These are phyloP conservation scores for Colletes collaris DNA, from an alignment of 2,888 invertebrate genomes.

Conservation along the genomic window DNA sequence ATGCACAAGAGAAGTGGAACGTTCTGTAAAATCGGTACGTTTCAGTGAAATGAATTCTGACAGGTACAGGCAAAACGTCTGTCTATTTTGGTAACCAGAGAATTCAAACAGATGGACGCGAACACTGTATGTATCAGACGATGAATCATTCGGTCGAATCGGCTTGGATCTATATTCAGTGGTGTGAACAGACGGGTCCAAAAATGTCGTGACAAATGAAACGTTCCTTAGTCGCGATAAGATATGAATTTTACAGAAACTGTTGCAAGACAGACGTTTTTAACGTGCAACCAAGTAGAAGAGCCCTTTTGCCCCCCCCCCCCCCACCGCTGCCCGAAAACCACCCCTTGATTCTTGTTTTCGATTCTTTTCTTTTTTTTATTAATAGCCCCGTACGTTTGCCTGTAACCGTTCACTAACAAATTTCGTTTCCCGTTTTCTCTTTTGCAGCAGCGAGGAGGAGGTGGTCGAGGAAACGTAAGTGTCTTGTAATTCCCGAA, in stretches of 20 bases:
- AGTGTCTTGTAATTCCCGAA: conserved; percentile 82
- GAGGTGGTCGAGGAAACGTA: conserved; percentile 93
- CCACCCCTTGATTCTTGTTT: not conserved
- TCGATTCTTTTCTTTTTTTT: not conserved
- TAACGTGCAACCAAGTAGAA: conserved; percentile 4
- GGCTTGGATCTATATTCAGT: conserved; percentile 36
- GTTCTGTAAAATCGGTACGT: too few relatives aligned
- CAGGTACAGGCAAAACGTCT: not conserved
- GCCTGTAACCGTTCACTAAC: conserved; percentile 67
- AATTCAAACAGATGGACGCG: conserved; percentile 7
- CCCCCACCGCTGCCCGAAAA: not conserved
- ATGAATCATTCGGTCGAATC: conserved; percentile 33
- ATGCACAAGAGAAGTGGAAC: too few relatives aligned
- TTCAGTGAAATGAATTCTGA: too few relatives aligned
- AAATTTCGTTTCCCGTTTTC: conserved; percentile 73
- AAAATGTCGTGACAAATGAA: conserved; percentile 23
- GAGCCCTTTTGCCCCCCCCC: not conserved
- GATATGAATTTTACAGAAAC: not conserved
- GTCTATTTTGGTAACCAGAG: conserved; percentile 36
- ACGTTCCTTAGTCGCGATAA: not conserved
- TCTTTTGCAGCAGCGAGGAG: conserved; percentile 87
- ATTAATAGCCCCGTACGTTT: conserved; percentile 71
- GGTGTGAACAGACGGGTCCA: conserved; percentile 14
- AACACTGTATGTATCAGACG: conserved; percentile 7
- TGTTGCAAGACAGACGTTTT: conserved; percentile 13